phyloP scores from a whole-genome alignment of 2,888 invertebrate genomes.

The Cataglyphis rosenhaueri region DNA sequence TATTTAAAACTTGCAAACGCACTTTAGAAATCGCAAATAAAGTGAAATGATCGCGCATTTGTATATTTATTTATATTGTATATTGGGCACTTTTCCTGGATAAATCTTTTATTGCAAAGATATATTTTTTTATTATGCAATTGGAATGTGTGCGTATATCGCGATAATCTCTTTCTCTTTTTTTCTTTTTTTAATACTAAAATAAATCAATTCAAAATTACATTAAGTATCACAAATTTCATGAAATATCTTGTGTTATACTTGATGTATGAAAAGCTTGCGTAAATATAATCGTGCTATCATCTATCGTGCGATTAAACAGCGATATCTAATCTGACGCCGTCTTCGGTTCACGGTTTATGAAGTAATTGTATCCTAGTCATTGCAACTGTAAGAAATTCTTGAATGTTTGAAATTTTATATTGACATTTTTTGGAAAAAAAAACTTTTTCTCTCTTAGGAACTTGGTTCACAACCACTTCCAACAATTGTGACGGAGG shows the following conservation, averaged over 20 bases:
- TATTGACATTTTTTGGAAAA: neutral
- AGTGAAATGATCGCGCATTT: slow-evolving; percentile 1
- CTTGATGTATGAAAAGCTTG: neutral
- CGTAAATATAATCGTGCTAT: slow-evolving; percentile 60
- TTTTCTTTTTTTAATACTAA: neutral
- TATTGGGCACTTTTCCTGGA: slow-evolving; percentile 48
- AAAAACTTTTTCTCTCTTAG: slow-evolving; percentile 82
- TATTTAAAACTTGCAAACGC: neutral
- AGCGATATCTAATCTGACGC: slow-evolving; percentile 64
- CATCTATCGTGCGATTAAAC: slow-evolving; percentile 59
- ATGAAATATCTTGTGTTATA: neutral
- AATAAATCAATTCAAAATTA: slow-evolving; percentile 16
- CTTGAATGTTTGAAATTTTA: neutral
- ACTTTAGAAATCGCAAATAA: slow-evolving; percentile 15
- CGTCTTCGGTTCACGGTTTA: slow-evolving; percentile 40
- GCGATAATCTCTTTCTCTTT: neutral
- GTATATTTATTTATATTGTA: neutral
- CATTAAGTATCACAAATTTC: too few relatives aligned
- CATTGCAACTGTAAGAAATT: neutral
- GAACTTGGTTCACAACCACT: slow-evolving; percentile 89
- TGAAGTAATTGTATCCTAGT: slow-evolving; percentile 24
- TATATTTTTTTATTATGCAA: slow-evolving; percentile 38
- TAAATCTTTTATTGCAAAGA: slow-evolving; percentile 43
- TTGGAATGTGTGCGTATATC: neutral
- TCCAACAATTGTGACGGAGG: slow-evolving; percentile 87